Percentiles rank a stretch among this genome's conserved stretches.
These are phyloP conservation scores for Sebastes glaucus DNA, from an alignment of 2,797 vertebrate species.

Conservation along the genomic window DNA sequence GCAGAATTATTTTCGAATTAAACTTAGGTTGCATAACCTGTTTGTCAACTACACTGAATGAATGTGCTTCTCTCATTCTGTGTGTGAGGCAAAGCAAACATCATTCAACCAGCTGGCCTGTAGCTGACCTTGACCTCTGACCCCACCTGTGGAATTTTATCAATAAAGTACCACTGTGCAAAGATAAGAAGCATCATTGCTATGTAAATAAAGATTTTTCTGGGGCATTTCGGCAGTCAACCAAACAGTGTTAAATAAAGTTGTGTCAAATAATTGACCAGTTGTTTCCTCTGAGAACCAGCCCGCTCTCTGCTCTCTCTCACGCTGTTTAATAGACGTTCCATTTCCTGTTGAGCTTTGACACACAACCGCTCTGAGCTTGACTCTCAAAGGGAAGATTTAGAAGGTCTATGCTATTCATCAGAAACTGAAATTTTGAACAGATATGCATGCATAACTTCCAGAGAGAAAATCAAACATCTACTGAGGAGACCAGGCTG, in stretches of 20 bases:
- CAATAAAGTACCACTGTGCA: not conserved
- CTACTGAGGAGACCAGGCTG: not conserved
- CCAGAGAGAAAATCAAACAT: not conserved
- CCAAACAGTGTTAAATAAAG: conserved; percentile 17
- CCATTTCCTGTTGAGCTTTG: conserved; percentile 72
- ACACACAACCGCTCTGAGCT: conserved; percentile 30
- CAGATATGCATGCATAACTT: not conserved
- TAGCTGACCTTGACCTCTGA: conserved; percentile 2
- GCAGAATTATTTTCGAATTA: not conserved
- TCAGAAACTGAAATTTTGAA: not conserved
- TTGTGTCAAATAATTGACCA: conserved; percentile 15
- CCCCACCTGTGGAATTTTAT: not conserved
- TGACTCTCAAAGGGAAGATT: conserved; percentile 11
- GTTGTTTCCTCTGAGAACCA: conserved; percentile 72
- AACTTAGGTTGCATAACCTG: not conserved
- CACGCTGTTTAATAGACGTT: conserved; percentile 76
- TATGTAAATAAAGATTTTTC: not conserved
- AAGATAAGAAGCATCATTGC: not conserved
- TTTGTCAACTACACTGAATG: not conserved
- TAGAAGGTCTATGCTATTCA: not conserved
- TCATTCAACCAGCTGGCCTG: not conserved
- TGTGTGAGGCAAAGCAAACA: not conserved
- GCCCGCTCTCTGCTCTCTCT: conserved; percentile 57
- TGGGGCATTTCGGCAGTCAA: not conserved
- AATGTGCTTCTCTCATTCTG: not conserved